These are phyloP conservation scores for Palythoa grandiflora DNA, from an alignment of 92 coral and sea anemone genomes.

Conservation along the genomic window DNA sequence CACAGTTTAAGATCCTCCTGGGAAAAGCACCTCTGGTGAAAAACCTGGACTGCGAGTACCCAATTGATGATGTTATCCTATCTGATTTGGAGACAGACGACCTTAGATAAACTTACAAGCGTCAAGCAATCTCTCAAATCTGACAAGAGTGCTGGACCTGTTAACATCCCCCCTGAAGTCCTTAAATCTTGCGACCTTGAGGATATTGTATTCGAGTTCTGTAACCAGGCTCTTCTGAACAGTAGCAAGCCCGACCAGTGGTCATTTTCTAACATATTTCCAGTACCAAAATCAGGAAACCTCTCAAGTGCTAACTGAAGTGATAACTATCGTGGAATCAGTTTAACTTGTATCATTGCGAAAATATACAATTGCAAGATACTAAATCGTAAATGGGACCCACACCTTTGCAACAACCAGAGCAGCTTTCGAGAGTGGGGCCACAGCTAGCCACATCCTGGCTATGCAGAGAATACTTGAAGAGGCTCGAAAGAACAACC, in stretches of 20 bases:
- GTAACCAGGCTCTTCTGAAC: background rate
- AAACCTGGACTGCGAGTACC: slow-evolving; percentile 1
- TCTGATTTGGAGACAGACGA: slow-evolving; percentile 9
- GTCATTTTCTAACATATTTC: background rate
- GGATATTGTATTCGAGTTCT: too few species aligned
- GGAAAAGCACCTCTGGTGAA: slow-evolving; percentile 50
- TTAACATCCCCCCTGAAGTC: slow-evolving; percentile 44
- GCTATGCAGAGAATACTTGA: slow-evolving; percentile 43
- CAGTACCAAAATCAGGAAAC: too few species aligned
- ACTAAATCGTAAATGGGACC: too few species aligned
- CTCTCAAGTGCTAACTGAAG: too few species aligned
- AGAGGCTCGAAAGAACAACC: slow-evolving; percentile 6
- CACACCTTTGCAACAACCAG: too few species aligned
- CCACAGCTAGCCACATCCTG: slow-evolving; percentile 38
- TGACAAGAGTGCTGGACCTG: slow-evolving; percentile 54
- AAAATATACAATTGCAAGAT: too few species aligned
- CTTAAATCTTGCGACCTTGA: slow-evolving; percentile 21
- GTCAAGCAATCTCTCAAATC: slow-evolving; percentile 18
- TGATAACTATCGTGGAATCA: too few species aligned
- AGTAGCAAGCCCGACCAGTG: slow-evolving; percentile 51
- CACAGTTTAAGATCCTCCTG: slow-evolving; percentile 58
- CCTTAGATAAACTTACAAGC: slow-evolving; percentile 8
- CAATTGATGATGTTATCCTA: slow-evolving; percentile 30
- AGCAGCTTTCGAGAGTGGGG: background rate
- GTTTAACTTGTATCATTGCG: too few species aligned